phyloP scores from a whole-genome alignment of 2,797 vertebrate genomes.

The Iguana delicatissima region DNA sequence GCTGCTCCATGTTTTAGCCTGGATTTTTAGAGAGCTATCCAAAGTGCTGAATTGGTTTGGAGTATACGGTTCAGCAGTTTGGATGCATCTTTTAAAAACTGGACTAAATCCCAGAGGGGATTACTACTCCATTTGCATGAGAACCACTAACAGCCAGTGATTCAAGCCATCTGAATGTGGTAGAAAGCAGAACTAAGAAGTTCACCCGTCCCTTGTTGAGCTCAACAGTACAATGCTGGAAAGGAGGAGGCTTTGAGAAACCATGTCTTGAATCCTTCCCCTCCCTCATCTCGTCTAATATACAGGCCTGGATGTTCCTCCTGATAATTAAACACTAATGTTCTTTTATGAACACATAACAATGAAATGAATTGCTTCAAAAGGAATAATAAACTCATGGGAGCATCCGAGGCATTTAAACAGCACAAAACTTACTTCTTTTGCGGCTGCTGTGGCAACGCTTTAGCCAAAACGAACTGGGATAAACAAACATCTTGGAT shows the following conservation, averaged over 20 bases:
- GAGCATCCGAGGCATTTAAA: conserved; percentile 64
- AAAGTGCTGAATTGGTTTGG: too few species aligned
- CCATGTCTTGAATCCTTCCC: neutral
- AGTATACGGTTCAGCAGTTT: too few species aligned
- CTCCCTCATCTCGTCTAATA: neutral
- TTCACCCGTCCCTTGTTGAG: neutral
- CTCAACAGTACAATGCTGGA: neutral
- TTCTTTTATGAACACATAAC: conserved; percentile 72
- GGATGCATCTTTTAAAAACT: too few species aligned
- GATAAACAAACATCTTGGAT: neutral
- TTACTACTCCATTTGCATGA: too few species aligned
- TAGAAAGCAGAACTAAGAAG: neutral
- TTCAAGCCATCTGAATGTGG: too few species aligned
- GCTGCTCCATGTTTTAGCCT: too few species aligned
- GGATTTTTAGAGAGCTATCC: too few species aligned
- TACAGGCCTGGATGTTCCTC: conserved; percentile 59
- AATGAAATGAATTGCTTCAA: conserved; percentile 75
- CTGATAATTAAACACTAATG: conserved; percentile 73
- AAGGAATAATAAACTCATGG: conserved; percentile 70
- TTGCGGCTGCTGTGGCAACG: neutral
- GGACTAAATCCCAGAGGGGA: too few species aligned
- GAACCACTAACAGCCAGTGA: too few species aligned
- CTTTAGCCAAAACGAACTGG: neutral
- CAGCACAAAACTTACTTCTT: neutral
- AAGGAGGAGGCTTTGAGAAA: neutral